These are phyloP conservation scores for Agraylea sexmaculata DNA, from an alignment of 1,140 invertebrate genomes.

Conservation along the genomic window DNA sequence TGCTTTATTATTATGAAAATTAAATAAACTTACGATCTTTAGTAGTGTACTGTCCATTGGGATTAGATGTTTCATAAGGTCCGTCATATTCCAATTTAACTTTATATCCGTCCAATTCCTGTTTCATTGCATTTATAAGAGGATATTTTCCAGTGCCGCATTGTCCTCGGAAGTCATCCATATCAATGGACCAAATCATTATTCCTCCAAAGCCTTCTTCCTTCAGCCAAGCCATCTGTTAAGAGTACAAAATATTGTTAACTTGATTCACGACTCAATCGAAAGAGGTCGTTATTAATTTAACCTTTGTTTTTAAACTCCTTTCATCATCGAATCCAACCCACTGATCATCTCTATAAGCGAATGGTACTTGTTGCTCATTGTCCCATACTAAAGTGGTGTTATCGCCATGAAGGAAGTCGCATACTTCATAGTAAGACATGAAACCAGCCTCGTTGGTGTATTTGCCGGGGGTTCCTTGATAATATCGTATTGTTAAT, in stretches of 20 bases:
- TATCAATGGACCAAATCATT: slow-evolving; percentile 95
- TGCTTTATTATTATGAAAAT: no score
- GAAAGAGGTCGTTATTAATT: not conserved
- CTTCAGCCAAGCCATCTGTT: slow-evolving; percentile 85
- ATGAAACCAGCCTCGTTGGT: slow-evolving; percentile 83
- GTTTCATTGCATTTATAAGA: slow-evolving; percentile 74
- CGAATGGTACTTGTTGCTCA: slow-evolving; percentile 90
- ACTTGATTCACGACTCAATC: not conserved
- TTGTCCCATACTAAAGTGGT: slow-evolving; percentile 93
- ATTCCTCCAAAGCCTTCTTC: slow-evolving; percentile 90
- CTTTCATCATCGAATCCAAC: slow-evolving; percentile 92
- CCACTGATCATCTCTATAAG: slow-evolving; percentile 86
- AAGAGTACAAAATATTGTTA: slow-evolving; percentile 3
- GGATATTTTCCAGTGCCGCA: slow-evolving; percentile 89
- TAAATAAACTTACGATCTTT: slow-evolving; percentile 63
- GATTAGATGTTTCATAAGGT: slow-evolving; percentile 63
- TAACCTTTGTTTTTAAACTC: slow-evolving; percentile 83
- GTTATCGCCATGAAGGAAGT: slow-evolving; percentile 81
- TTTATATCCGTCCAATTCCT: slow-evolving; percentile 71
- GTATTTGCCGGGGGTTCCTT: slow-evolving; percentile 58
- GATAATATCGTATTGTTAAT: not conserved
- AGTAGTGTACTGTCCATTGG: slow-evolving; percentile 65
- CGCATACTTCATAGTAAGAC: slow-evolving; percentile 92
- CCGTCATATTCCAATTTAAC: slow-evolving; percentile 79
- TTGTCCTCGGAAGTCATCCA: slow-evolving; percentile 86